Evolutionary conservation across 2,113 vertebrate genomes (phyloP).

Genomic region (Callocephalon fimbriatum): DNA sequence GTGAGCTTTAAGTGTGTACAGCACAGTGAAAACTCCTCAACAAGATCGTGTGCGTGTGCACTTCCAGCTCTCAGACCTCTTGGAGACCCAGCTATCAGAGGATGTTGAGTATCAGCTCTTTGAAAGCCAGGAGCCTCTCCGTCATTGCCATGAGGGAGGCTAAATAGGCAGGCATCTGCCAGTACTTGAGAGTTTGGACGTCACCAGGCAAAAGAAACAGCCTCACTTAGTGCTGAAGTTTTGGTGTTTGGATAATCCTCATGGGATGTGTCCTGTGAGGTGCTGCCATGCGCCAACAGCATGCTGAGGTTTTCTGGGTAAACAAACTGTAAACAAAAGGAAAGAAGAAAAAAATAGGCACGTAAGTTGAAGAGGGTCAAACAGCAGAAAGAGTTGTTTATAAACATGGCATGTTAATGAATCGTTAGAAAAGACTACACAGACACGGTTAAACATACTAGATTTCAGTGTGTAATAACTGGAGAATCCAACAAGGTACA

Average conservation of each 20-base stretch:
- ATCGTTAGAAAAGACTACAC: background rate
- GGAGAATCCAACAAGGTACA: conserved; percentile 13
- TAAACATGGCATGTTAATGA: background rate
- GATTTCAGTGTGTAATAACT: background rate
- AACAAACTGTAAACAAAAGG: background rate
- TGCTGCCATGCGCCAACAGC: background rate
- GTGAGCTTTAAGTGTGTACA: background rate
- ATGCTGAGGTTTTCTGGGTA: background rate
- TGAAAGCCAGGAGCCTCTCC: background rate
- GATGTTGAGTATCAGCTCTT: background rate
- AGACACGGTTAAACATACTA: background rate
- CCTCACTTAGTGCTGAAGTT: background rate
- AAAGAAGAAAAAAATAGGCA: background rate
- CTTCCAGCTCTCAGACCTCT: background rate
- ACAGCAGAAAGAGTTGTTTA: background rate
- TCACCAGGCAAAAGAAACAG: background rate
- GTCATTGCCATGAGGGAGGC: background rate
- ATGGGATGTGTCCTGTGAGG: background rate
- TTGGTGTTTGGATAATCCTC: background rate
- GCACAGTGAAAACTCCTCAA: background rate
- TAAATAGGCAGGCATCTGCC: background rate
- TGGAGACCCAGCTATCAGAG: background rate
- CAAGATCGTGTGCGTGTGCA: too few species aligned
- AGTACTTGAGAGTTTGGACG: background rate
- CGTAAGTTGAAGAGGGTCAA: background rate